These are phyloP conservation scores for Plusia festucae DNA, from an alignment of 2,888 invertebrate genomes.

Conservation along the genomic window DNA sequence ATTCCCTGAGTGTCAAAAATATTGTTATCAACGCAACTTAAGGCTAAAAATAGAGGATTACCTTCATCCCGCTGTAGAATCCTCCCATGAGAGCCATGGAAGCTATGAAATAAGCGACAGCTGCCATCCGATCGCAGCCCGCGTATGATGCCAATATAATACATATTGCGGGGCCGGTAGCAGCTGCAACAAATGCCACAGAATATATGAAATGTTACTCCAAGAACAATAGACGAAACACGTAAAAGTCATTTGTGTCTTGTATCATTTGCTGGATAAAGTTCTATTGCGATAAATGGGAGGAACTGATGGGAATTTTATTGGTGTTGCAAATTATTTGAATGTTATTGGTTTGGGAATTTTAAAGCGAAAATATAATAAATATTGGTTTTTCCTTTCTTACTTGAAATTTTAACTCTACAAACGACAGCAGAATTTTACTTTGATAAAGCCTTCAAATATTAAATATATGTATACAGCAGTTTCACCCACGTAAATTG, in stretches of 20 bases:
- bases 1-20: too few relatives aligned
- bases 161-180: conserved; percentile 91
- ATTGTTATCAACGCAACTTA: too few relatives aligned
- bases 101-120: conserved; percentile 90
- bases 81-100: conserved; percentile 92
- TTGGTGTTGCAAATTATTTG: not conserved
- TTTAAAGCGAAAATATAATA: too few relatives aligned
- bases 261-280: conserved; percentile 18
- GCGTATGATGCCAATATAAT: conserved; percentile 91
- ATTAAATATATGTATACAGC: too few relatives aligned
- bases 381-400: too few relatives aligned
- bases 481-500: too few relatives aligned
- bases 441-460: too few relatives aligned
- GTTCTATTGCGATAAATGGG: not conserved
- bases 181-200: conserved; percentile 82
- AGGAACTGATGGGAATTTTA: not conserved
- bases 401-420: too few relatives aligned
- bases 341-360: too few relatives aligned
- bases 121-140: conserved; percentile 88
- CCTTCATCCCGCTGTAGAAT: conserved; percentile 92
- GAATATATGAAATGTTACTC: conserved; percentile 38
- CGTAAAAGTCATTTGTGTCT: conserved; percentile 27
- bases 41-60: conserved; percentile 51
- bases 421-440: too few relatives aligned
- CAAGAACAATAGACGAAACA: conserved; percentile 33